Base-by-base conservation (phyloP, 37 sponge, comb jelly and placozoan species). In the Theonella swinhoei region DNA sequence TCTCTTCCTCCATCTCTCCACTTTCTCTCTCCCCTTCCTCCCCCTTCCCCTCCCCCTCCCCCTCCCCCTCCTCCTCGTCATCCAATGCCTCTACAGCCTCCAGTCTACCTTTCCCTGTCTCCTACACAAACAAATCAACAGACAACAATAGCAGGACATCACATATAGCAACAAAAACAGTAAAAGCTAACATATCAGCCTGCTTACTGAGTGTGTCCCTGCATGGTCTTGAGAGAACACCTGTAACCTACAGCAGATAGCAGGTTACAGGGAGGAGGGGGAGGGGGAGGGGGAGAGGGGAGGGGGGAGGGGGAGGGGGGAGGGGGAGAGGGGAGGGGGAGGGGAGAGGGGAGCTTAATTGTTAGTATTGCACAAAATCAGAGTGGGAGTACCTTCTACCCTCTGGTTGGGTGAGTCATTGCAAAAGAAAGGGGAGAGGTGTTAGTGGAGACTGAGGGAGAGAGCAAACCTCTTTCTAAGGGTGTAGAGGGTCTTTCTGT, bases 401-500 rank as follows among this genome's bases (percentile, higher is more conserved):
- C n/a, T n/a, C n/a, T n/a, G n/a, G n/a, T n/a, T n/a, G n/a, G n/a
- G n/a, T n/a, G n/a, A n/a, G n/a, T n/a, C n/a, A n/a, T n/a, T n/a
- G n/a, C n/a, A n/a, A n/a, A n/a, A n/a, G n/a, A n/a, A n/a, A n/a
- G n/a, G n/a, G n/a, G n/a, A n/a, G n/a, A n/a, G n/a, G n/a, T n/a
- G n/a, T n/a, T n/a, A n/a, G n/a, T n/a, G n/a, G n/a, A n/a, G n/a
- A n/a, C n/a, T n/a, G n/a, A n/a, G n/a, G n/a, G n/a, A n/a, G n/a
- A n/a, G n/a, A n/a, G n/a, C n/a, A n/a, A 28, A 87, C 88, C 62
- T 80, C 66, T 80, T 80, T 23, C 74, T 64, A 23, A 70, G 72
- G 22, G 37, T 19, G 64, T 87, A 87, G 70, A 87, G 81, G 2
- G 42, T 2, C 70, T 80, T 80, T 61, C 88, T 74, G 42, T 87